Conservation (phyloP, 1,140 invertebrate genomes). For the Leptopilina boulardi region DNA sequence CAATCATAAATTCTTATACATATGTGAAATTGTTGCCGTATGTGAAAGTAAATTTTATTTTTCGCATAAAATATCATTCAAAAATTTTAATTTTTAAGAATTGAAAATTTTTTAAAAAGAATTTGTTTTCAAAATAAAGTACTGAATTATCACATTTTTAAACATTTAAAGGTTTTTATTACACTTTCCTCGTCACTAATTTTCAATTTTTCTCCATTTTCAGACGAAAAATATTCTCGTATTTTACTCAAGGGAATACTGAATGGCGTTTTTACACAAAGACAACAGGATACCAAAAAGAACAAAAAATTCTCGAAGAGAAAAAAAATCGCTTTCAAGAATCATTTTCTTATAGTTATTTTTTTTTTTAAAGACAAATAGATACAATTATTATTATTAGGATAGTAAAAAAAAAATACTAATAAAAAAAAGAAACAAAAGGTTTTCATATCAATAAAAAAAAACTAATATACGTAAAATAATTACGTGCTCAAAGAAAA, state of each 20-base stretch:
- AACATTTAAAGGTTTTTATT: no score
- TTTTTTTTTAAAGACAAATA: no score
- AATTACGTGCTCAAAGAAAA: not conserved
- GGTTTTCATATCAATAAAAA: not conserved
- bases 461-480: constrained; percentile 8
- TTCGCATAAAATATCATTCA: not conserved
- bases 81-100: no score
- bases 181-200: not conserved
- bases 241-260: constrained; percentile 23
- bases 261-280: not conserved
- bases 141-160: not conserved
- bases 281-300: not conserved
- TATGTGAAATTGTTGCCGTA: not conserved
- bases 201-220: constrained; percentile 10
- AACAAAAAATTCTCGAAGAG: no score
- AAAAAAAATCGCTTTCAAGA: no score
- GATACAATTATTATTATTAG: no score
- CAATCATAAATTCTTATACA: not conserved
- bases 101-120: no score
- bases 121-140: no score
- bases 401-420: no score
- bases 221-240: not conserved
- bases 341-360: no score
- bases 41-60: not conserved
- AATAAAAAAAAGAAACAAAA: not conserved